Conservation (phyloP, 2,113 vertebrate species). For the Equus przewalskii region DNA sequence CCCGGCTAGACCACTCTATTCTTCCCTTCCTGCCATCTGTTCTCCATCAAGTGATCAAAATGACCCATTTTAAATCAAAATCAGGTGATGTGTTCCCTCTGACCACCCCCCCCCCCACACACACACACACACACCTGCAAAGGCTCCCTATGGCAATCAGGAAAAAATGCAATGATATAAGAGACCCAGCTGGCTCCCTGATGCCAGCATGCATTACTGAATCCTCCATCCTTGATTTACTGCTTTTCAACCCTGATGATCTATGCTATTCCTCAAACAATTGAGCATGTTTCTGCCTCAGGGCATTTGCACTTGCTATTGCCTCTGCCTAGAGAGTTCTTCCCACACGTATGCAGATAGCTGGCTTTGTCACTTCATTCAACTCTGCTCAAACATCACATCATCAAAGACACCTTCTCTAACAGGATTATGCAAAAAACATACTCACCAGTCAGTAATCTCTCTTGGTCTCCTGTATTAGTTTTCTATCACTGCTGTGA, state of each 20-base stretch:
- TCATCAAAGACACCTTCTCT: background rate
- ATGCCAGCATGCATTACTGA: background rate
- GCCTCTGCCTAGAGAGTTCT: background rate
- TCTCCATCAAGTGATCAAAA: background rate
- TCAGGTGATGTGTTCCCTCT: background rate
- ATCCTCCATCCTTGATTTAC: background rate
- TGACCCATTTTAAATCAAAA: background rate
- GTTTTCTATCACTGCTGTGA: background rate
- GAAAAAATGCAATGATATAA: background rate
- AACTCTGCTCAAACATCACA: background rate
- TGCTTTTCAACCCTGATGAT: background rate
- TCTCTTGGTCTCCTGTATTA: background rate
- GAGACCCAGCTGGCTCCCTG: background rate
- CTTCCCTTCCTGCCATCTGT: background rate
- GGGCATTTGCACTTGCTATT: background rate
- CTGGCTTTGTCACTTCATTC: background rate
- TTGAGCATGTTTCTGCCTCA: background rate
- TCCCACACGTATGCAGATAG: background rate
- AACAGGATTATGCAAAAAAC: background rate
- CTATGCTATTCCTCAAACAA: background rate
- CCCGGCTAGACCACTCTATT: background rate
- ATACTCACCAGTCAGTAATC: no score
- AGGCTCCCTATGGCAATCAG: background rate
- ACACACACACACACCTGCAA: background rate
- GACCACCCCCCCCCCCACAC: no score